Conservation (phyloP, 2,113 vertebrate genomes). For the Dolichotis patagonum region DNA sequence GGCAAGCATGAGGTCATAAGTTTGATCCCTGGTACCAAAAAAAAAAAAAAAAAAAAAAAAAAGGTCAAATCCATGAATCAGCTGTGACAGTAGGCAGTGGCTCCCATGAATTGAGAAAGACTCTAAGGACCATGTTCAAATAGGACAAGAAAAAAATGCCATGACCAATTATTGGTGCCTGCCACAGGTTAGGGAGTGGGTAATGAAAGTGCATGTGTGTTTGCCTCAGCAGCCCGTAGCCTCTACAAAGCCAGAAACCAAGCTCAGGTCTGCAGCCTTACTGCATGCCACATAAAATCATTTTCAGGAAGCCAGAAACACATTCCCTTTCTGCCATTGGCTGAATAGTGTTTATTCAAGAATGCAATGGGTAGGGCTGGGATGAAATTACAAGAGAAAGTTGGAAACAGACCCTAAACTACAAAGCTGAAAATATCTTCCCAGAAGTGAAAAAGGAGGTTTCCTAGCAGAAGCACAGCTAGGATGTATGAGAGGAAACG, state of each 20-base stretch:
- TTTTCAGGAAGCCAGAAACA: constrained; percentile 1
- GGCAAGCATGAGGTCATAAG: too few relatives aligned
- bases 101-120: not conserved
- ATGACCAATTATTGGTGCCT: not conserved
- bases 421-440: constrained; percentile 51
- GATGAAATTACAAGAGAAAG: constrained; percentile 44
- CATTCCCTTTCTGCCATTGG: not conserved
- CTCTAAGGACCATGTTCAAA: not conserved
- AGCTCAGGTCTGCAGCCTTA: not conserved
- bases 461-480: constrained; percentile 65
- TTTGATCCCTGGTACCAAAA: too few relatives aligned
- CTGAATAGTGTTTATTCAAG: constrained; percentile 6
- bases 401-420: not conserved
- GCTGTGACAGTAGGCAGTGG: not conserved
- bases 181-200: not conserved
- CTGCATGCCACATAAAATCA: not conserved
- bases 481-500: constrained; percentile 67
- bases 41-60: not conserved
- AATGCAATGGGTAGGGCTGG: not conserved
- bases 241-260: constrained; percentile 8
- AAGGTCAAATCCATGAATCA: not conserved
- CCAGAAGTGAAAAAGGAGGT: constrained; percentile 65
- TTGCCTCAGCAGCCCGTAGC: not conserved
- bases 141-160: not conserved
- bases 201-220: not conserved